Conservation (phyloP, 2,797 vertebrate genomes). For the Lindbergichthys nudifrons region DNA sequence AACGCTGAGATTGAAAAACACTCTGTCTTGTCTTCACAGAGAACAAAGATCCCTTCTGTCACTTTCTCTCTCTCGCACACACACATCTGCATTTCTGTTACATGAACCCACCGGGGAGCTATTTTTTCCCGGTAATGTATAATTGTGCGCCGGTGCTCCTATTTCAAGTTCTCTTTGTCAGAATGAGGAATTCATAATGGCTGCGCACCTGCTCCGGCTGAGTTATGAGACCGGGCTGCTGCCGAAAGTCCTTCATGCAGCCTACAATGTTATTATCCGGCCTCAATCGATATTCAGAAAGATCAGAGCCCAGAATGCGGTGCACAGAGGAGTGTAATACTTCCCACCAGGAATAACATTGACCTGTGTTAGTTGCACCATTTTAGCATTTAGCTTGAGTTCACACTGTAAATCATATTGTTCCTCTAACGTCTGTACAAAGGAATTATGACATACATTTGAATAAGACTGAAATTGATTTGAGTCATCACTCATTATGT, state of each 20-base stretch:
- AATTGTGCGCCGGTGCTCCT: slow-evolving; percentile 44
- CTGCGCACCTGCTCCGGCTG: slow-evolving; percentile 59
- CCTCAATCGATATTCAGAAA: slow-evolving; percentile 17
- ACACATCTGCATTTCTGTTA: slow-evolving; percentile 20
- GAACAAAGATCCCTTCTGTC: background rate
- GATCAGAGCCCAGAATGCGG: slow-evolving; percentile 11
- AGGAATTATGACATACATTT: too few relatives aligned
- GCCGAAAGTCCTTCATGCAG: slow-evolving; percentile 33
- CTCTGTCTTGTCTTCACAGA: background rate
- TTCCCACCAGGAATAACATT: too few relatives aligned
- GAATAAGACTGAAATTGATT: too few relatives aligned
- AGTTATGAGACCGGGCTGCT: slow-evolving; percentile 50
- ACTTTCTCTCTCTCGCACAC: background rate
- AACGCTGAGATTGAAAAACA: background rate
- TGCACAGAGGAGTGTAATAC: too few relatives aligned
- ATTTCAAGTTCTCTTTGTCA: slow-evolving; percentile 66
- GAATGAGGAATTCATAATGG: slow-evolving; percentile 64
- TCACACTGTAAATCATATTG: too few relatives aligned
- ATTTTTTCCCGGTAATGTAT: slow-evolving; percentile 38
- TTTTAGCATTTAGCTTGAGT: too few relatives aligned
- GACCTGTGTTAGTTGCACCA: too few relatives aligned
- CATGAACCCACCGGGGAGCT: slow-evolving; percentile 28
- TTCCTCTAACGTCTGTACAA: too few relatives aligned
- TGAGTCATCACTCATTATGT: too few relatives aligned
- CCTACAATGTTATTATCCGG: background rate